These are phyloP conservation scores for Diarsia brunnea DNA, from an alignment of 2,888 invertebrate species.

Conservation along the genomic window DNA sequence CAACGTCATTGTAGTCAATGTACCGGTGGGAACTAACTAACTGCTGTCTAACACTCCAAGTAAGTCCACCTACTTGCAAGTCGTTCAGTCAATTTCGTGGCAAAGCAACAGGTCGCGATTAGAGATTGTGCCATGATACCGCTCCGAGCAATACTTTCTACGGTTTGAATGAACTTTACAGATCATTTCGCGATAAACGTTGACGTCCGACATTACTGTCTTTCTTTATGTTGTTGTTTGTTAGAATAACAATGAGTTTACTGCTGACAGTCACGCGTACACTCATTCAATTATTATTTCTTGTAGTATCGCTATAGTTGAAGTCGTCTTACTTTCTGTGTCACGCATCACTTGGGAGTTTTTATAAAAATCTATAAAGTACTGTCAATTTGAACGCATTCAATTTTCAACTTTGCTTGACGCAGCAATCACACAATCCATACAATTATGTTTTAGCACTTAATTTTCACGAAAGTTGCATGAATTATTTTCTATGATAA, in stretches of 20 bases:
- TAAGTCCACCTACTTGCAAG: constrained; percentile 24
- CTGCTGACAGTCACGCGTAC: constrained; percentile 36
- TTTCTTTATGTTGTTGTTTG: constrained; percentile 47
- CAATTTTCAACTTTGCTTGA: background rate
- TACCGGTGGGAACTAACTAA: constrained; percentile 13
- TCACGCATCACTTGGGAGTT: constrained; percentile 5
- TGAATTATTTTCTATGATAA: background rate
- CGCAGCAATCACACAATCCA: background rate
- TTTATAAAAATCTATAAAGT: background rate
- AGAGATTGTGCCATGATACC: constrained; percentile 51
- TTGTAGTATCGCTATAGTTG: constrained; percentile 15
- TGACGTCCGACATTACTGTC: constrained; percentile 40
- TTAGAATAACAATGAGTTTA: constrained; percentile 50
- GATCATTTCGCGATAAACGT: constrained; percentile 49
- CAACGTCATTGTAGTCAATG: constrained; percentile 34
- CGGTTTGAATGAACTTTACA: constrained; percentile 52
- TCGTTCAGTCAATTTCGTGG: constrained; percentile 52
- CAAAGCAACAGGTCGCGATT: constrained; percentile 73
- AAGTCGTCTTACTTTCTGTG: constrained; percentile 29
- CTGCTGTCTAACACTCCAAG: constrained; percentile 9
- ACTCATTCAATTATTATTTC: constrained; percentile 28
- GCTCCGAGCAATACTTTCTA: constrained; percentile 56
- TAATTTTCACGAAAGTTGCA: background rate
- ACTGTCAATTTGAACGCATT: background rate
- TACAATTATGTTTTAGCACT: background rate